Evolutionary conservation across 2,113 vertebrate species (phyloP), one percentile per base, ranked within the genome.

Genomic region (Eurystomus gularis): DNA sequence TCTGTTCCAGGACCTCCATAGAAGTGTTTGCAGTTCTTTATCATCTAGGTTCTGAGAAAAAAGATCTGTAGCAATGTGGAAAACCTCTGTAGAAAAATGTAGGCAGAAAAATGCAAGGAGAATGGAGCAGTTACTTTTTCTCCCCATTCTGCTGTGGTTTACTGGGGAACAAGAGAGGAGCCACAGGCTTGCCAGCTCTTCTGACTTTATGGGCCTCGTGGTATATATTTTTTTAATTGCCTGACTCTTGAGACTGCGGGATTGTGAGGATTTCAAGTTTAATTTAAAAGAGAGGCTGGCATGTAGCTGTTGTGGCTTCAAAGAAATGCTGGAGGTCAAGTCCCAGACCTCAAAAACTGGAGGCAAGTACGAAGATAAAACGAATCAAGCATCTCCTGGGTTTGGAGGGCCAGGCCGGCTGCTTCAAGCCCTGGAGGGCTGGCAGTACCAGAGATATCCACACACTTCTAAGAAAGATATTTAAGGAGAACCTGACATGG

Each of bases 231-330:
- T 76, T 88, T 72, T 61, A 92, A 96, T 73, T 92, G 70, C 19
- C 19, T 9, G 23, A 69, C 93, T 80, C 93, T 94, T 85, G 91
- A 85, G 87, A 88, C 87, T 79, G 87, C 35, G 85, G 82, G 71
- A 90, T 80, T 91, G 31, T 58, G 58, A 88, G 21, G 40, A 88
- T 66, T 93, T 95, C 44, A 49, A 90, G 28, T 87, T 70, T 58
- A 61, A 94, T 94, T 91, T 82, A 72, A 86, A 89, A 88, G 87
- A 60, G 15, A 85, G 28, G 78, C 58, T 90, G 66, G 80, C 82
- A 91, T 35, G 57, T 69, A 80, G 75, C 82, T 80, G 73, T 66
- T 86, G 90, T 49, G 91, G 95, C 94, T 94, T 93, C 66, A 44
- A 61, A 85, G 66, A 96, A 87, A 91, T 82, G 49, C 0, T 61